Percentiles rank a stretch among this genome's conserved stretches.
Conservation (phyloP, 2,113 vertebrate species). For the Regulus satrapa region DNA sequence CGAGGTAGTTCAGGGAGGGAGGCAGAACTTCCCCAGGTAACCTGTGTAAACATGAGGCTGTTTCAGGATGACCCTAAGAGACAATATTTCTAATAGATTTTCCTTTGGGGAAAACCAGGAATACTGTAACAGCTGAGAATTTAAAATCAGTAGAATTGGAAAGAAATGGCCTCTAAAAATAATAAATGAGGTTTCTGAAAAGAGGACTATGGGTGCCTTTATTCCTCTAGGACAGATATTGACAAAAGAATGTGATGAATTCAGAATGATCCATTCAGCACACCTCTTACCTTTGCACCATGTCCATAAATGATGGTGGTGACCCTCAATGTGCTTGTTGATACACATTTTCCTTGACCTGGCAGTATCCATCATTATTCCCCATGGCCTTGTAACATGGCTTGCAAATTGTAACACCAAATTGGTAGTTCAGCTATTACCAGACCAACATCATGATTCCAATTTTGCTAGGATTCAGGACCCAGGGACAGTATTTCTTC, state of each 20-base stretch:
- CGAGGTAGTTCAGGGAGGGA: neutral
- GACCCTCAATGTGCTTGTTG: neutral
- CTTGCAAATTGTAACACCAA: slow-evolving; percentile 12
- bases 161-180: slow-evolving; percentile 15
- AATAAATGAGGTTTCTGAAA: neutral
- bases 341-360: slow-evolving; percentile 1
- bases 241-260: slow-evolving; percentile 9
- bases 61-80: neutral
- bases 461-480: neutral
- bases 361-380: neutral
- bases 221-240: slow-evolving; percentile 7
- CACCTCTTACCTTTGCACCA: neutral
- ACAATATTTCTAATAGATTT: slow-evolving; percentile 5
- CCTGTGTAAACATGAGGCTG: neutral
- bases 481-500: neutral
- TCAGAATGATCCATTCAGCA: neutral
- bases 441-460: neutral
- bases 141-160: neutral
- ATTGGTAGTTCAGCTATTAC: slow-evolving; percentile 19
- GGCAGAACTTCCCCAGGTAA: neutral
- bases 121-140: neutral
- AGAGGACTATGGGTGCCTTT: neutral
- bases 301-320: slow-evolving; percentile 13
- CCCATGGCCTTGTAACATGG: neutral
- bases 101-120: neutral